Conservation (phyloP, 2,888 invertebrate species). For the Scrobipalpa atriplicella region DNA sequence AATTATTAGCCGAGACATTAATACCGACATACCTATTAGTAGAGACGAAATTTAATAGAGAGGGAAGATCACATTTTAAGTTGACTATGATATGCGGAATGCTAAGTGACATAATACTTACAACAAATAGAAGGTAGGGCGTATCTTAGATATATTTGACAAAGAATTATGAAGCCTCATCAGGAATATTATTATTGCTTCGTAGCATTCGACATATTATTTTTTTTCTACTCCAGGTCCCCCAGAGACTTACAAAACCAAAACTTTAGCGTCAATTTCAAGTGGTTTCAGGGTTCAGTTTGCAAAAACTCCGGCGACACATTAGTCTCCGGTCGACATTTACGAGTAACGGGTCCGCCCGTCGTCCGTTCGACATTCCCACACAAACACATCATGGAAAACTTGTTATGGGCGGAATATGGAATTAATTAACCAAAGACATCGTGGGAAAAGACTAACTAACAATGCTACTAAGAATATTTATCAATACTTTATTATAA, state of each 20-base stretch:
- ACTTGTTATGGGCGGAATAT: neutral
- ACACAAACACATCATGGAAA: neutral
- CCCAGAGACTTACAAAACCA: neutral
- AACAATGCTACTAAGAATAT: neutral
- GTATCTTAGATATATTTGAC: too few species aligned
- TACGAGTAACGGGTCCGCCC: neutral
- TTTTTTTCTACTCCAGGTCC: too few species aligned
- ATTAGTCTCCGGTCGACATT: neutral
- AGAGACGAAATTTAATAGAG: too few species aligned
- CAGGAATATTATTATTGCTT: too few species aligned
- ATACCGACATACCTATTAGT: neutral
- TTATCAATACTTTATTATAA: too few species aligned
- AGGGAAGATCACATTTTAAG: too few species aligned
- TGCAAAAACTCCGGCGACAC: neutral
- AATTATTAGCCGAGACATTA: neutral
- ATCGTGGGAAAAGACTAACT: slow-evolving; percentile 2
- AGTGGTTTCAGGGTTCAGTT: neutral
- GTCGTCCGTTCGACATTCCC: neutral
- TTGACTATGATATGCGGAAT: too few species aligned
- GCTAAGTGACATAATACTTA: too few species aligned
- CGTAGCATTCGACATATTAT: too few species aligned
- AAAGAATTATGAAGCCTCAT: too few species aligned
- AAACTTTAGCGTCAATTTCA: neutral
- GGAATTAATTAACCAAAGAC: slow-evolving; percentile 6
- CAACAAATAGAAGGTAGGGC: too few species aligned